Evolutionary conservation across 2,888 invertebrate genomes (phyloP), one percentile per base, ranked within the genome.

Genomic region (Cryptus viduatorius): DNA sequence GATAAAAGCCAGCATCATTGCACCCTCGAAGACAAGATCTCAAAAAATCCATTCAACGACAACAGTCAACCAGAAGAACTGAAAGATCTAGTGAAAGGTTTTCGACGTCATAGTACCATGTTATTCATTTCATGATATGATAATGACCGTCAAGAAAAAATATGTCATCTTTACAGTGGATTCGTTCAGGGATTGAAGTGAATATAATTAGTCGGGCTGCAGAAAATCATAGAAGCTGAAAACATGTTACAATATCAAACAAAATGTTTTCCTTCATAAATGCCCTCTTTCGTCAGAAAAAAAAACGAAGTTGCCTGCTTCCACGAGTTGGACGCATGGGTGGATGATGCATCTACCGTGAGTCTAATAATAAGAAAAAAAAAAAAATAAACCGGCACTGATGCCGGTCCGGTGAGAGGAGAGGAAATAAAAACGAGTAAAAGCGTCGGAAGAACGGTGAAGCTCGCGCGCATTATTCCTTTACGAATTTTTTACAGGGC

Each of bases 401-500:
- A 37, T 50, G 14, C 53, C 53, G 53, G 53, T 42, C 37, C 44
- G 42, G 19, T 31, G 64, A 42, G 14, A 16, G 46, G 50, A 48
- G 19, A 7, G 16, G 50, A 42, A 24, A 29, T 42, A 61, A 44
- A 44, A 61, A 59, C 44, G 29, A 50, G 50, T n/a, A 48, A 68
- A 67, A 68, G 16, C 64, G n/a, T 16, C 29, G 37, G 14, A 16
- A 71, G 59, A 46, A 44, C 14, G 37, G 42, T 8, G 7, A 48
- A 71, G n/a, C 44, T 19, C 48, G 67, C 31, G 44, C 65, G 44
- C 56, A 61, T 80, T 77, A 77, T 80, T 72, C 37, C 75, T 85
- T 78, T 73, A 77, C 53, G 79, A 82, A 71, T 84, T 84, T 84
- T 86, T 82, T 81, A 81, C 75, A 75, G 76, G 24, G 37, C 72